These are phyloP conservation scores for Jaculus jaculus DNA, from an alignment of 2,113 vertebrate species.

Conservation along the genomic window DNA sequence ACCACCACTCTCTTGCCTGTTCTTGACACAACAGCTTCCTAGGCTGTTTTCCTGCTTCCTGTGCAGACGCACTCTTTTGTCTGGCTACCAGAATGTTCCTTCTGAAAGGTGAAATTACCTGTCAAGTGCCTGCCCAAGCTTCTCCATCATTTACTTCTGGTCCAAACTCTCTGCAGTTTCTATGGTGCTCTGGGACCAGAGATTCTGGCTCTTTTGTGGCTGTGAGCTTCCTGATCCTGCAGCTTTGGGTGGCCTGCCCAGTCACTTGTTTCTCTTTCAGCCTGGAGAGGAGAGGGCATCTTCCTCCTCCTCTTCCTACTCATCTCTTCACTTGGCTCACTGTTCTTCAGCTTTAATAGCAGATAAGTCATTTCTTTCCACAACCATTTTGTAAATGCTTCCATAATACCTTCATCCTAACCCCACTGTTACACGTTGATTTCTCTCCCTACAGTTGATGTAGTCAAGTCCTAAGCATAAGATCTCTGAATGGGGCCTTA, in stretches of 20 bases:
- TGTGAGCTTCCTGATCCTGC: no score
- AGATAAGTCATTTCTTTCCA: not conserved
- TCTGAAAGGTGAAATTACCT: not conserved
- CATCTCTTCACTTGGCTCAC: not conserved
- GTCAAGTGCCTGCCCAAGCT: not conserved
- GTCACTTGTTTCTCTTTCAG: not conserved
- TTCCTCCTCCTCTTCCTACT: not conserved
- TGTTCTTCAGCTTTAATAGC: not conserved
- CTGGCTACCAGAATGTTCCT: not conserved
- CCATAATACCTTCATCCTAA: not conserved
- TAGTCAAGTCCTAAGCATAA: not conserved
- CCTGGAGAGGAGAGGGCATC: no score
- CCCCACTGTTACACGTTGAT: not conserved
- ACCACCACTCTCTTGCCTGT: not conserved
- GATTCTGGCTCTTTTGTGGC: not conserved
- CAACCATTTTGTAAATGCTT: not conserved
- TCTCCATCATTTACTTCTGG: not conserved
- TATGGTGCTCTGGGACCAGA: not conserved
- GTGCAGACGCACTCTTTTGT: not conserved
- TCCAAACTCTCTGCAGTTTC: not conserved
- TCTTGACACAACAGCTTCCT: not conserved
- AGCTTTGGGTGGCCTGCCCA: fast-evolving
- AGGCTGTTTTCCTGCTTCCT: not conserved
- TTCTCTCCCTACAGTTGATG: not conserved
- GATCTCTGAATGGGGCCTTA: not conserved